Percentiles rank a stretch among this genome's conserved stretches.
Conservation (phyloP, 92 coral and sea anemone species). For the Umimayanthus chanpuru region DNA sequence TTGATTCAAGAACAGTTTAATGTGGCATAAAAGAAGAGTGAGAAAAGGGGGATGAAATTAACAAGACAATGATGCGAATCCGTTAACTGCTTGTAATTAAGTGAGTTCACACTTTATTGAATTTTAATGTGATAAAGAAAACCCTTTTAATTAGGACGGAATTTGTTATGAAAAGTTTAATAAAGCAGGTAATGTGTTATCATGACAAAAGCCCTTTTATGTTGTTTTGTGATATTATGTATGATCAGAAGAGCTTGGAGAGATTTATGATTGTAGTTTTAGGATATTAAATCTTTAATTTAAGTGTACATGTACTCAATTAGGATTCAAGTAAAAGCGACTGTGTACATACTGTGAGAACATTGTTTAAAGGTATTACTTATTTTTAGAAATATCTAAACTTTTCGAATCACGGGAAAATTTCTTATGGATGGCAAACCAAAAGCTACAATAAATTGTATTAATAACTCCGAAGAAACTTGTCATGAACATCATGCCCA, state of each 20-base stretch:
- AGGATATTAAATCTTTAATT: neutral
- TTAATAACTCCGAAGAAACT: no score
- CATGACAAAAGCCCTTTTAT: neutral
- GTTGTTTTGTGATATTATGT: no score
- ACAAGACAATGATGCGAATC: neutral
- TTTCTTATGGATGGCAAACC: neutral
- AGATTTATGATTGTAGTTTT: neutral
- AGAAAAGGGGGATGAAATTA: neutral
- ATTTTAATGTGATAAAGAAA: constrained; percentile 35
- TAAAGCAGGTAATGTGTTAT: neutral
- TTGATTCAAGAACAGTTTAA: neutral
- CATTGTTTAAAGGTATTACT: neutral
- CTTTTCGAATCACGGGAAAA: neutral
- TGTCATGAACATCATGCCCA: no score
- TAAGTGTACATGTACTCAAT: neutral
- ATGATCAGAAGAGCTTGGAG: neutral
- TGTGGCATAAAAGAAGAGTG: neutral
- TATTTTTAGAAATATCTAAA: neutral
- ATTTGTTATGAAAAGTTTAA: constrained; percentile 18
- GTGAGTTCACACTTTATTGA: constrained; percentile 32
- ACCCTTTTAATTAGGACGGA: constrained; percentile 6
- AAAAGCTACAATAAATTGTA: no score
- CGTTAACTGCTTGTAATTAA: constrained; percentile 11
- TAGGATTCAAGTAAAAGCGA: neutral
- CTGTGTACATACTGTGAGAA: neutral